A percentile compares a stretch with the other conserved stretches of the same genome.
phyloP scores from a whole-genome alignment of 1,140 invertebrate species.

The Antheraea pernyi region DNA sequence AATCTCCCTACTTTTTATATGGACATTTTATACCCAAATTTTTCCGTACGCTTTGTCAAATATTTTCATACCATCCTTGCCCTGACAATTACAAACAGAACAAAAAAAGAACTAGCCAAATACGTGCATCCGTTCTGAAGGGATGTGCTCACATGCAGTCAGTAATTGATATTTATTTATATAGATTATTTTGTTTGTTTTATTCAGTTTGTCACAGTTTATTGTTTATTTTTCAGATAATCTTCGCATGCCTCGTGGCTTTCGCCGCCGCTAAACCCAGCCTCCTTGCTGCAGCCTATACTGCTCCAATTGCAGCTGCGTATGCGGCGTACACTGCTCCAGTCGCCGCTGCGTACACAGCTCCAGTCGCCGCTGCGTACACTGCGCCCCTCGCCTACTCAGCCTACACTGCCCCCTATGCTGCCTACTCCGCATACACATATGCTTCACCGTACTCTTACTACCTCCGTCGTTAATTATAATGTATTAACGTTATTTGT shows the following conservation, averaged over 20 bases:
- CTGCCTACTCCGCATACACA: conserved; percentile 54
- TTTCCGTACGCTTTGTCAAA: no score
- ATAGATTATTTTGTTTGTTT: no score
- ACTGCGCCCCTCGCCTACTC: conserved; percentile 43
- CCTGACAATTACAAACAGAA: no score
- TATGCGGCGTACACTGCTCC: conserved; percentile 57
- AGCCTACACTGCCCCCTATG: conserved; percentile 57
- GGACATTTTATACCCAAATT: no score
- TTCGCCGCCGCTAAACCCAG: conserved; percentile 68
- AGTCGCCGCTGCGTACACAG: conserved; percentile 50
- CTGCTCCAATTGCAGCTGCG: conserved; percentile 40
- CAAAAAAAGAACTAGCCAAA: no score
- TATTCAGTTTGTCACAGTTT: no score
- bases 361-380: conserved; percentile 57
- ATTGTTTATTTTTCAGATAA: conserved; percentile 65
- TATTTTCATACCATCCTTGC: no score
- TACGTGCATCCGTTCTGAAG: no score
- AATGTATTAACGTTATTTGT: not conserved
- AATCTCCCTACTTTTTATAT: no score
- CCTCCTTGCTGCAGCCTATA: conserved; percentile 27
- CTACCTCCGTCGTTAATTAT: conserved; percentile 28
- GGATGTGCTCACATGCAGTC: no score
- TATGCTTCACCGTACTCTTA: conserved; percentile 60
- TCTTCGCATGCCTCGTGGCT: conserved; percentile 71
- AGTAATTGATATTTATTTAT: no score